Evolutionary conservation across 2,113 vertebrate species (phyloP), one percentile per base, ranked within the genome.

Genomic region (Clarias magur): DNA sequence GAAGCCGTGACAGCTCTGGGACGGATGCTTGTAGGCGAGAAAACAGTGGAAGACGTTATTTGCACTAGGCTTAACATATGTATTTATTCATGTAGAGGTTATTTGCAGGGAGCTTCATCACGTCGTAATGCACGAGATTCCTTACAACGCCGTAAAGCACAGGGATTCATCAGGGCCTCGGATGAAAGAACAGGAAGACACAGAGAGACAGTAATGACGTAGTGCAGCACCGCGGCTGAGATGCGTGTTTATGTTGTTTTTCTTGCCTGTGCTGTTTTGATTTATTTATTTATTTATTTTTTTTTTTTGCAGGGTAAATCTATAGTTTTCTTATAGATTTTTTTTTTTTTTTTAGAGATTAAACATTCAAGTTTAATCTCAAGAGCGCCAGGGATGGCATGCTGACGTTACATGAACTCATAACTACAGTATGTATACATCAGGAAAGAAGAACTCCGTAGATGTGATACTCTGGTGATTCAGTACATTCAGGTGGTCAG

Each of bases 1-100:
- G n/a, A 30, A 72, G 78, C 34, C 56, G 23, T 70, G 78, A 48
- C 54, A 81, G 85, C 78, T 59, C 78, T 2, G 65, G 78, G 78
- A 85, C 59, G 59, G 59, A 53, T 63, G 70, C 19, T 38, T 17
- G 38, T 59, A 72, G 78, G 79, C 54, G 34, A 27, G 38, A 48
- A 62, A 72, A 48, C 53, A 72, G 65, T 27, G 48, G 65, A 25
- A 72, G 12, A 21, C 34, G 27, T 67, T 27, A 53, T 82, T 73
- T 53, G 68, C 34, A 25, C 23, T 56, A 27, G 85, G 17, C 59
- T 86, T 79, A 70, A 68, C 42, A 34, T 30, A 5, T 67, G 76
- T 34, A 80, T 42, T n/a, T 38, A 54, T 60, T 30, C 4, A 27
- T 15, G n/a, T 21, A 62, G 67, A 73, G 34, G 54, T 80, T 60